Conservation (phyloP, 2,888 invertebrate species). For the Lacanobia oleracea region DNA sequence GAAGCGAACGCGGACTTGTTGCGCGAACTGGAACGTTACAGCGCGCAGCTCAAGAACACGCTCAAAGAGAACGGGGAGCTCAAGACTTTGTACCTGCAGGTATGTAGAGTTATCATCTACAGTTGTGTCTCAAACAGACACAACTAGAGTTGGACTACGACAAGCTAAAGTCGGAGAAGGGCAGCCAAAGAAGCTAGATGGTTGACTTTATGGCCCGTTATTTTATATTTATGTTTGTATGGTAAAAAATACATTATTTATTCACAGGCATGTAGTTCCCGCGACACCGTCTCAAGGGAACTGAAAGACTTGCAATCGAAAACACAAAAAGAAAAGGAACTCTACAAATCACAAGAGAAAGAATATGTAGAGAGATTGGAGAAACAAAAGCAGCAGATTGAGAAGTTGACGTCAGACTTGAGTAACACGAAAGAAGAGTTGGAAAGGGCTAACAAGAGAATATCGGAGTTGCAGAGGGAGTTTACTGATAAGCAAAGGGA, state of each 20-base stretch:
- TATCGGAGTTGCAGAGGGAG: conserved; percentile 89
- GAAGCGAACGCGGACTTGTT: conserved; percentile 84
- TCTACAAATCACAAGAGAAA: conserved; percentile 81
- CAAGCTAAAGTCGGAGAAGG: conserved; percentile 80
- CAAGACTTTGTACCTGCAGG: conserved; percentile 88
- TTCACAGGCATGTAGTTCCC: conserved; percentile 90
- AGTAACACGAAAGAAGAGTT: conserved; percentile 88
- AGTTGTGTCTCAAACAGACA: conserved; percentile 48
- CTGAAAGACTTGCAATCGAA: conserved; percentile 88
- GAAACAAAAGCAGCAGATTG: conserved; percentile 88
- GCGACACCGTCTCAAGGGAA: conserved; percentile 91
- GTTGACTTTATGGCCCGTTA: too few species aligned
- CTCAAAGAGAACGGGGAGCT: conserved; percentile 86
- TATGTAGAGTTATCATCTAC: conserved; percentile 55
- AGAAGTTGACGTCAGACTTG: conserved; percentile 87
- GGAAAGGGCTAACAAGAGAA: conserved; percentile 89
- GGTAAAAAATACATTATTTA: background rate
- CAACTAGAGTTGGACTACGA: conserved; percentile 86
- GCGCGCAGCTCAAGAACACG: conserved; percentile 88
- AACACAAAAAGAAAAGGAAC: conserved; percentile 82
- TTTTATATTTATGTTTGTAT: background rate
- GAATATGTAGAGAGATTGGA: conserved; percentile 87
- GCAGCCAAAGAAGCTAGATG: conserved; percentile 79
- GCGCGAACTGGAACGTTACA: conserved; percentile 88
- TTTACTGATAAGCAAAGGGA: conserved; percentile 89